Conservation (phyloP, 2,113 vertebrate species). For the Merops nubicus region DNA sequence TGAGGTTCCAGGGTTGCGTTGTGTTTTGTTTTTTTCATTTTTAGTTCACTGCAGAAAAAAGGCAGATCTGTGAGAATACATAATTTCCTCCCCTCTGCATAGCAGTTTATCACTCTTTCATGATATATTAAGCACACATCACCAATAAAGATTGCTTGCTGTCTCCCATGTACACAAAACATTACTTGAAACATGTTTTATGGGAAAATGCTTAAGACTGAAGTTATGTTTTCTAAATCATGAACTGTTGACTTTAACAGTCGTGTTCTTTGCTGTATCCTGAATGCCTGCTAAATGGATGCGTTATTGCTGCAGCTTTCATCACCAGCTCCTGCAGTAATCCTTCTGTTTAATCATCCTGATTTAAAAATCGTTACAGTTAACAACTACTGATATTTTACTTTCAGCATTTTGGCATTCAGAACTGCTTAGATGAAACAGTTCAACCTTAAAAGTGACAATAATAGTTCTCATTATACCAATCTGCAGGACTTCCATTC, state of each 20-base stretch:
- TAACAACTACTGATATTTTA: constrained; percentile 71
- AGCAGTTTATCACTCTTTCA: neutral
- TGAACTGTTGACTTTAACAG: constrained; percentile 44
- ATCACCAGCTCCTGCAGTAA: constrained; percentile 55
- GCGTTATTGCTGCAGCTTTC: constrained; percentile 30
- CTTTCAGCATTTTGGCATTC: constrained; percentile 61
- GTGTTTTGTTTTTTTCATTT: neutral
- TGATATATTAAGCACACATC: neutral
- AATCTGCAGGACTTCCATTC: constrained; percentile 54
- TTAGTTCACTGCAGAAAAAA: neutral
- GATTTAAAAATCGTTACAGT: constrained; percentile 71
- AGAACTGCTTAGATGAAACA: constrained; percentile 68
- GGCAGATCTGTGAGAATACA: neutral
- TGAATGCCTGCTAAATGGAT: constrained; percentile 32
- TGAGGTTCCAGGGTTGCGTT: rapidly evolving
- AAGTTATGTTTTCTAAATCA: constrained; percentile 53
- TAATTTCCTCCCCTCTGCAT: neutral
- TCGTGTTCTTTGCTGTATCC: constrained; percentile 4
- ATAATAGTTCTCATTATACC: constrained; percentile 63
- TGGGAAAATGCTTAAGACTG: neutral
- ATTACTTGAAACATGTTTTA: neutral
- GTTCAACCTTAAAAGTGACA: constrained; percentile 66
- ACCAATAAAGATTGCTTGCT: neutral
- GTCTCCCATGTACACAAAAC: neutral
- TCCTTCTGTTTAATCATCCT: constrained; percentile 70